phyloP scores from a whole-genome alignment of 2,797 vertebrate genomes.

The Mionectes olivaceus region DNA sequence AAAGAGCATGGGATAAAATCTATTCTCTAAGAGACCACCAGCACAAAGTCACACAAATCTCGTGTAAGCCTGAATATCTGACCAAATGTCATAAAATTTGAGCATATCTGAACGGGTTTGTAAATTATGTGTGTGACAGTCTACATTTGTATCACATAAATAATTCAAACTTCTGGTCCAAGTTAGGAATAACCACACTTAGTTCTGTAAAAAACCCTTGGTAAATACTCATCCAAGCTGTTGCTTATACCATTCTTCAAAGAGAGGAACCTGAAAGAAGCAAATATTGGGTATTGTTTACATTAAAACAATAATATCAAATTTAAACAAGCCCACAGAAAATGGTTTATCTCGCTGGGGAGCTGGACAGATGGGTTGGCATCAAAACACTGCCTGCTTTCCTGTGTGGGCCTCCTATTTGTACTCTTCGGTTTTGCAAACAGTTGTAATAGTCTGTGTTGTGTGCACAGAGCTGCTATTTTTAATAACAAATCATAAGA shows the following conservation, averaged over 20 bases:
- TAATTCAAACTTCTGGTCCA: not conserved
- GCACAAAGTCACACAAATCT: not conserved
- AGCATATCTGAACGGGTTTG: not conserved
- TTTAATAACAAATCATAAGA: not conserved
- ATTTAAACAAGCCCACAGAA: not conserved
- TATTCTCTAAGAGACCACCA: not conserved
- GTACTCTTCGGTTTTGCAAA: not conserved
- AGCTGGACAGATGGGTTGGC: not conserved
- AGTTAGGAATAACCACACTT: not conserved
- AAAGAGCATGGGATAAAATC: not conserved
- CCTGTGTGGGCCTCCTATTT: not conserved
- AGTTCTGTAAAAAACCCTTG: not conserved
- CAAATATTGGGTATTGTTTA: not conserved
- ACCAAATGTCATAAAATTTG: not conserved
- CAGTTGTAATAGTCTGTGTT: not conserved
- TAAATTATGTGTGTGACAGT: not conserved
- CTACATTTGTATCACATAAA: not conserved
- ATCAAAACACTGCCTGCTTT: not conserved
- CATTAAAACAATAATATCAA: not conserved
- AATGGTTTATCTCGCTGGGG: not conserved
- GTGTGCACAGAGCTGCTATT: not conserved
- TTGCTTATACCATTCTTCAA: not conserved
- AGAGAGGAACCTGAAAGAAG: not conserved
- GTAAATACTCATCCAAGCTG: not conserved
- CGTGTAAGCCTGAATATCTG: not conserved